These are phyloP conservation scores for Montifringilla adamsi DNA, from an alignment of 2,113 vertebrate genomes.

Conservation along the genomic window DNA sequence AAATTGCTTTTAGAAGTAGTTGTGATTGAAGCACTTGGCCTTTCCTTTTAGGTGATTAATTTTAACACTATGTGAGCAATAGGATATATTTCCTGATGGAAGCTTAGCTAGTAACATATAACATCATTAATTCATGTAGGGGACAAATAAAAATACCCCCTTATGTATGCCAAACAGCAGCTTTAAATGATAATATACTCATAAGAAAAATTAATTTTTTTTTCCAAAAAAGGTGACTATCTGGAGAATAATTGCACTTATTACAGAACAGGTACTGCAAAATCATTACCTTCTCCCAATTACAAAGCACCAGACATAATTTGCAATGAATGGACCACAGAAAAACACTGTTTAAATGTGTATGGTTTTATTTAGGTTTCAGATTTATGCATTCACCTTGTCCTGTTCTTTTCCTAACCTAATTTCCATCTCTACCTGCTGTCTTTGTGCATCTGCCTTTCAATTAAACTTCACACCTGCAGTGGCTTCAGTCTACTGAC, in stretches of 20 bases:
- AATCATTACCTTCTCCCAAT: background rate
- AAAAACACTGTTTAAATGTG: background rate
- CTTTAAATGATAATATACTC: background rate
- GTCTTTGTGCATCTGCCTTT: constrained; percentile 20
- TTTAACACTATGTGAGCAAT: constrained; percentile 19
- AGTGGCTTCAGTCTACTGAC: background rate
- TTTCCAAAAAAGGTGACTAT: background rate
- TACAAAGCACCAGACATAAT: background rate
- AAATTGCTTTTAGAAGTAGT: background rate
- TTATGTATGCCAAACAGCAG: background rate
- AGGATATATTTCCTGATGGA: background rate
- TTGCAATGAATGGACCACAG: accelerated
- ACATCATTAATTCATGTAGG: background rate
- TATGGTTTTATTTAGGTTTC: background rate
- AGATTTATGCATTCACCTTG: constrained; percentile 9
- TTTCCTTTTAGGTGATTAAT: constrained; percentile 33
- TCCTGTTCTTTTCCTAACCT: background rate
- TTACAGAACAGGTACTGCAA: background rate
- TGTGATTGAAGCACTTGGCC: constrained; percentile 12
- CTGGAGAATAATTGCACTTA: background rate
- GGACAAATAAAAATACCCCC: background rate
- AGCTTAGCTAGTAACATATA: background rate
- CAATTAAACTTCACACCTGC: constrained; percentile 13
- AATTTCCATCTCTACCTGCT: constrained; percentile 30
- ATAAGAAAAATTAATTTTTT: background rate